Evolutionary conservation across 2,113 vertebrate genomes (phyloP), one percentile per base, ranked within the genome.

Genomic region (Festucalex cinctus): DNA sequence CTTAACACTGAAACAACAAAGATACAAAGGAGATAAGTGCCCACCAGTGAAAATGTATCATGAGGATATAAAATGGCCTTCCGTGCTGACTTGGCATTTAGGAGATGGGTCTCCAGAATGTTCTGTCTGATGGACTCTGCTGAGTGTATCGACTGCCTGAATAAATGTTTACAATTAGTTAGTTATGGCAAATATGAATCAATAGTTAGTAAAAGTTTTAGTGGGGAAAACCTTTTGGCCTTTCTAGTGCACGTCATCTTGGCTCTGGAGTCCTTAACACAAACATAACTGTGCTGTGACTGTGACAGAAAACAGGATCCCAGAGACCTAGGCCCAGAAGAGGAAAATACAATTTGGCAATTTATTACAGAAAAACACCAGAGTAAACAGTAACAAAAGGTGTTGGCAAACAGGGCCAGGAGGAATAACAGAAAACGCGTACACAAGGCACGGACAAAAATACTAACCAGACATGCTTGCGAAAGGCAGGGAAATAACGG

Each of bases 201-300:
- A 35, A 56, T 28, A 24, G 10, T 53, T 12, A 57, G 54, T 28
- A 28, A 19, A 17, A 20, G 7, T 58, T 35, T 58, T 35, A 19
- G 56, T 17, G 1, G 28, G 16, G 19, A 58, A 58, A 35, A 2
- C 20, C n/a, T 49, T 20, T 49, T n/a, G 20, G 43, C 16, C 43
- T 46, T 17, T 46, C 19, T 65, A 26, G 43, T 37, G 36, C 43
- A 20, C 32, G 56, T 26, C 58, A 49, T 32, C 35, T 56, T 63
- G 70, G 66, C 20, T 74, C 36, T 41, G n/a, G 24, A 32, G 28
- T 43, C 49, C 9, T 65, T 71, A 44, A 68, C 26, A 69, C 53
- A 51, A 64, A 63, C 56, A 1, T 0, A 51, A 67, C 58, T 46
- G 6, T 41, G 32, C 41, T 61, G 9, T 8, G 0, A 72, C 39